Conservation (phyloP, 1,140 invertebrate species). For the Carcinoscorpius rotundicauda region DNA sequence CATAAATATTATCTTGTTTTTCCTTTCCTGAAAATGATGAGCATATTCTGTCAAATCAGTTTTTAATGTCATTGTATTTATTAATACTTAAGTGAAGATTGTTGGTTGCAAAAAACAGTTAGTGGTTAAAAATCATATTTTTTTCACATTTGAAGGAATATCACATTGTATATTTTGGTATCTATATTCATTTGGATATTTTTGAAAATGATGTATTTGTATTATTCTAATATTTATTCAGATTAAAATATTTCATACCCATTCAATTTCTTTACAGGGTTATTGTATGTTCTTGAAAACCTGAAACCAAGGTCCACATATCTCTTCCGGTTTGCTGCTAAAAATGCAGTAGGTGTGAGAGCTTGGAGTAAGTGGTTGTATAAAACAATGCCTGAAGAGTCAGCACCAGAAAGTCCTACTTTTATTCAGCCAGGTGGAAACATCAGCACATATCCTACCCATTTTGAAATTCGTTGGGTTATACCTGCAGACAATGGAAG, state of each 20-base stretch:
- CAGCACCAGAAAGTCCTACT: constrained; percentile 23
- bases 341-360: constrained; percentile 68
- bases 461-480: constrained; percentile 62
- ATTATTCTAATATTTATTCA: no score
- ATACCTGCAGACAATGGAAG: constrained; percentile 76
- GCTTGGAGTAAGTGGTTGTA: constrained; percentile 45
- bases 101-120: no score
- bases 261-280: constrained; percentile 6
- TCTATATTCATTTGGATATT: no score
- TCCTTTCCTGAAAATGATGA: no score
- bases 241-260: constrained; percentile 5
- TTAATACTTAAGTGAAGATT: no score
- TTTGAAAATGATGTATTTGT: no score
- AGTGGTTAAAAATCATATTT: no score
- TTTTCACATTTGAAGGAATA: no score
- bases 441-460: constrained; percentile 49
- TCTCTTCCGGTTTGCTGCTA: constrained; percentile 67
- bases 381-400: constrained; percentile 29
- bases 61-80: no score
- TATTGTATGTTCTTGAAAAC: constrained; percentile 52
- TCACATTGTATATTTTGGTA: no score
- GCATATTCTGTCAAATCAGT: no score
- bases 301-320: constrained; percentile 64
- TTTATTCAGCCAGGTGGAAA: constrained; percentile 27
- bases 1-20: no score